Base-by-base conservation (phyloP, 2,888 invertebrate genomes). In the Apantesis nais region DNA sequence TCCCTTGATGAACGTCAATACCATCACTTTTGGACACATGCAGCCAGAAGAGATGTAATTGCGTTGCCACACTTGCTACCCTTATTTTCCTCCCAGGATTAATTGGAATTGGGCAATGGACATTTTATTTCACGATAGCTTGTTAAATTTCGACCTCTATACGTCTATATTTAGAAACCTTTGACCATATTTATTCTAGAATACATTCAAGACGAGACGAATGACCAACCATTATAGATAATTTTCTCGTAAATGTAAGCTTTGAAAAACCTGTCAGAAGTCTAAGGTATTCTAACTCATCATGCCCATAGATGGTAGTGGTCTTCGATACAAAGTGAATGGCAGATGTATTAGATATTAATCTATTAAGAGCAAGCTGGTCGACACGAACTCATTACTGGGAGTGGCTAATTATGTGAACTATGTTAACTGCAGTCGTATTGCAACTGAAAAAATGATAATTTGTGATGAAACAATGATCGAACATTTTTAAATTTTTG, bases 301-400 rank as follows among this genome's bases (percentile, higher is more conserved):
- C 79, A 71, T 71, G 63, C 0, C 77, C 37, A 66, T 72, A 19
- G 71, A 72, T 70, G 71, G 76, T 37, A 11, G 11, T 62, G 62
- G 62, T 62, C 62, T 62, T 62, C 39, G 22, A 2, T 39, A 25
- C 62, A 31, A 62, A 37, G 62, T 62, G 37, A 62, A 62, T 62
- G n/a, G 62, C 39, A 62, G 34, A n/a, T 39, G 55, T 55, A 25
- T 25, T 55, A 25, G 55, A 25, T 55, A 55, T 55, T 55, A 55
- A 55, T 55, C 55, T 25, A 55, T 55, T 55, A 55, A 14, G 55
- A 55, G 25, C 5, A 14, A 25, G 14, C 4, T 12, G 55, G 55
- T 55, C 12, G 55, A 39, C 25, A 55, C 25, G 55, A 12, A 55
- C 25, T 55, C 55, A 25, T 55, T 55, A 25, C 55, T 14, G 55